Base-by-base conservation (phyloP, 2,888 invertebrate genomes). In the Eudemis profundana region DNA sequence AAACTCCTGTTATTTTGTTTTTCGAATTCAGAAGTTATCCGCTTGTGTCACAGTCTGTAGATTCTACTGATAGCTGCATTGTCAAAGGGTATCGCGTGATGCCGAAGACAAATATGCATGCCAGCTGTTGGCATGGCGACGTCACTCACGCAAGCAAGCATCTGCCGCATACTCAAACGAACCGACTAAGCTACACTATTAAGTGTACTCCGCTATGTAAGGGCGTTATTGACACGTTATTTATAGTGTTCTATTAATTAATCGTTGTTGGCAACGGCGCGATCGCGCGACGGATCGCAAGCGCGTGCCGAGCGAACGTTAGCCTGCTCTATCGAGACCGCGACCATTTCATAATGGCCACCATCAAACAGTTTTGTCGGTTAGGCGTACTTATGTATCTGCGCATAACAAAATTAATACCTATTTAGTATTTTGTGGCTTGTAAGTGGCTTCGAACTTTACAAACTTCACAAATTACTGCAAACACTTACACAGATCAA, bases 221-320 rank as follows among this genome's bases (percentile, higher is more conserved):
- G 65, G 53, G 38, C 65, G 60, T 44, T 65, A 51, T 60, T 65
- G 60, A 65, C 46, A 60, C 47, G 46, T 65, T 60, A 65, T 65
- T 65, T 61, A 65, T 65, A 65, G 60, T 46, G 59, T 53, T 59
- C 64, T 59, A 64, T 60, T 65, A 65, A 65, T 65, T 59, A 65
- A 65, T 65, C 59, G 65, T 53, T 46, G 64, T 57, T 65, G 65
- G 65, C 65, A 60, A 65, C 65, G 51, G 59, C 54, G 50, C 42
- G 23, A 36, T 29, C 54, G 50, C 42, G 57, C 64, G 60, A 44
- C 49, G 64, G 68, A 74, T 77, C 73, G 78, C 72, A 74, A 72
- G 74, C 76, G 80, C 83, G 80, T 85, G 84, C 75, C 76, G 69
- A 68, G 68, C 72, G 74, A 74, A 77, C 76, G 78, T 84, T 83